Evolutionary conservation across 2,797 vertebrate genomes (phyloP).

Genomic region (Acestrorhynchus altus): DNA sequence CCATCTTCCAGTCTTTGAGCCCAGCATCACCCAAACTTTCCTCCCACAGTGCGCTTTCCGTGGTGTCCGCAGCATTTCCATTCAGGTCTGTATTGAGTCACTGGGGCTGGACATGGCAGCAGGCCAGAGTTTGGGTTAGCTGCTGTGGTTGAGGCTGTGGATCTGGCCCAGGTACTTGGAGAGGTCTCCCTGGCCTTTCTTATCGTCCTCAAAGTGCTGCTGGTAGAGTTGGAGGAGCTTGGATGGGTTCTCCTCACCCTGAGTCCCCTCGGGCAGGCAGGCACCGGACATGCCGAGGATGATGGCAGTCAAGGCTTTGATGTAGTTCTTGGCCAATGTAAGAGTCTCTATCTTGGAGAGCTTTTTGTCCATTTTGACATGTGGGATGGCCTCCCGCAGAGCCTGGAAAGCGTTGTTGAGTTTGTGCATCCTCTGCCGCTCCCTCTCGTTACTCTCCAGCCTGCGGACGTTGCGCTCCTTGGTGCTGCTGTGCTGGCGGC

Average conservation of each 20-base stretch:
- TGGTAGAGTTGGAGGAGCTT: constrained; percentile 89
- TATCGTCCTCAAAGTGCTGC: constrained; percentile 80
- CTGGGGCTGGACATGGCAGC: background rate
- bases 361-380: constrained; percentile 93
- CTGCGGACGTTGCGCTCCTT: constrained; percentile 87
- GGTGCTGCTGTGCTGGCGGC: constrained; percentile 68
- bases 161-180: constrained; percentile 87
- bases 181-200: constrained; percentile 77
- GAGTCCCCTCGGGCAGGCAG: constrained; percentile 78
- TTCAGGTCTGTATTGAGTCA: constrained; percentile 19
- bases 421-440: constrained; percentile 98
- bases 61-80: background rate
- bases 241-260: constrained; percentile 71
- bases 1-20: constrained; percentile 9
- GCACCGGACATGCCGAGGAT: constrained; percentile 91
- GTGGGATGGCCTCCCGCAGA: constrained; percentile 92
- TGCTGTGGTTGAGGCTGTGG: constrained; percentile 81
- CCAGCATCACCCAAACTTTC: background rate
- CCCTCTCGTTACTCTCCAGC: constrained; percentile 95
- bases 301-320: constrained; percentile 93
- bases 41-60: constrained; percentile 7
- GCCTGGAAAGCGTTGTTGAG: constrained; percentile 99
- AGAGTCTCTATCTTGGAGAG: constrained; percentile 99
- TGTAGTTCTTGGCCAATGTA: constrained; percentile 98
- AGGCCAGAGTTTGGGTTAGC: constrained; percentile 68